A percentile compares a stretch with the other conserved stretches of the same genome.
These are phyloP conservation scores for Amiota communis DNA, from an alignment of 2,888 invertebrate genomes.

Conservation along the genomic window DNA sequence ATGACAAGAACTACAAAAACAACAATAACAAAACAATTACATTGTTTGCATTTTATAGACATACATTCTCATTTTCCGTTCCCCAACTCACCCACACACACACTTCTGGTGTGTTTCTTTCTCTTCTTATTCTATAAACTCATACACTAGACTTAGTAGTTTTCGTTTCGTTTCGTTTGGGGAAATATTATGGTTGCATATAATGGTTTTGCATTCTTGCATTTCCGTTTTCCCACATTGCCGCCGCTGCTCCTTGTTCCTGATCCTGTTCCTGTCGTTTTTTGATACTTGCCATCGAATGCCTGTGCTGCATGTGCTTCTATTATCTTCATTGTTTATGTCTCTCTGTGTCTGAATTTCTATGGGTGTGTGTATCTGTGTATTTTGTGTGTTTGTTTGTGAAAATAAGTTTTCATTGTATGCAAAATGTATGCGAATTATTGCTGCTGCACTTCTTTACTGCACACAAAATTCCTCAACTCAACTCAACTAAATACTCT, in stretches of 20 bases:
- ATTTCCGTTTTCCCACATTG: slow-evolving; percentile 7
- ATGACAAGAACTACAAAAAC: slow-evolving; percentile 20
- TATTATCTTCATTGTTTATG: slow-evolving; percentile 4
- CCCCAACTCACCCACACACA: background rate
- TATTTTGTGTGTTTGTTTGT: background rate
- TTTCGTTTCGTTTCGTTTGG: slow-evolving; percentile 3
- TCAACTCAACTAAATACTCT: no score
- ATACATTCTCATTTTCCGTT: no score
- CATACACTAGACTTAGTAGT: background rate
- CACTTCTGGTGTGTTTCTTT: no score
- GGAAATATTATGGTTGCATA: slow-evolving; percentile 18
- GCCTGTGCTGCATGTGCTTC: background rate
- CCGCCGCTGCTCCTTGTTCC: background rate
- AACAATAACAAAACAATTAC: slow-evolving; percentile 30
- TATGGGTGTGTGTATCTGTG: background rate
- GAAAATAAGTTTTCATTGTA: slow-evolving; percentile 20
- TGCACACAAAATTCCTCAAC: background rate
- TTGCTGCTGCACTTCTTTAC: slow-evolving; percentile 20
- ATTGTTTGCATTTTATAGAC: slow-evolving; percentile 36
- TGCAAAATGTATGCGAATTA: slow-evolving; percentile 24
- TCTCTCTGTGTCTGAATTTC: background rate
- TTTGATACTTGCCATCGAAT: background rate
- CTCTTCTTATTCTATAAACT: background rate
- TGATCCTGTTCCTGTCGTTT: background rate
- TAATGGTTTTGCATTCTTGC: slow-evolving; percentile 22